Evolutionary conservation across 2,797 vertebrate species (phyloP).

Genomic region (Hipposideros larvatus): DNA sequence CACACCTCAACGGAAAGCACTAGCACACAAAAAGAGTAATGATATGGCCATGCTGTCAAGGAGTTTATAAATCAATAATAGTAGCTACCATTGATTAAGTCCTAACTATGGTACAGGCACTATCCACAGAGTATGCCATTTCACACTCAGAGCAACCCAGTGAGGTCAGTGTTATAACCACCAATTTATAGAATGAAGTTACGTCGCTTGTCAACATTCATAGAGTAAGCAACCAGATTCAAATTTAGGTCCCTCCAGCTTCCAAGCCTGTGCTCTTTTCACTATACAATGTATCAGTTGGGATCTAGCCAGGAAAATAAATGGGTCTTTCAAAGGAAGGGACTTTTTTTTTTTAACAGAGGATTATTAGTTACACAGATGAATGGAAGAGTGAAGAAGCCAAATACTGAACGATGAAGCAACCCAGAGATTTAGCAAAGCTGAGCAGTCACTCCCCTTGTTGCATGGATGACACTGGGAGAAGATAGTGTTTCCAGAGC

Average conservation of each 20-base stretch:
- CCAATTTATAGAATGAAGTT: slow-evolving; percentile 12
- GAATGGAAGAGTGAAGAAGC: slow-evolving; percentile 1
- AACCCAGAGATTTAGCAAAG: slow-evolving; percentile 7
- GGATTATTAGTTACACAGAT: not conserved
- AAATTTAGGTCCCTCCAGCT: not conserved
- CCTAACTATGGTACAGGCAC: not conserved
- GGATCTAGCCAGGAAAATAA: slow-evolving; percentile 50
- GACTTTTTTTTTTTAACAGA: not conserved
- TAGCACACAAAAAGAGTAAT: slow-evolving; percentile 18
- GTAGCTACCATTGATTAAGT: not conserved
- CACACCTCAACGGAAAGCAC: slow-evolving; percentile 1
- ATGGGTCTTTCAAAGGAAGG: slow-evolving; percentile 12
- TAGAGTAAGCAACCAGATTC: slow-evolving; percentile 15
- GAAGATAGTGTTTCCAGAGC: not conserved
- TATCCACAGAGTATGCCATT: not conserved
- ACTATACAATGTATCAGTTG: not conserved
- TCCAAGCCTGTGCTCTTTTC: slow-evolving; percentile 24
- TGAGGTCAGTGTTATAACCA: not conserved
- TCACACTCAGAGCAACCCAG: not conserved
- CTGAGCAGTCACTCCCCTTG: not conserved
- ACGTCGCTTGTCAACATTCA: not conserved
- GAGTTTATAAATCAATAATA: not conserved
- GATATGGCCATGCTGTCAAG: not conserved
- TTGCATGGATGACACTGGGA: not conserved
- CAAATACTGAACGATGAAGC: slow-evolving; percentile 31